phyloP scores from a whole-genome alignment of 2,797 vertebrate genomes.

The Cygnus olor region DNA sequence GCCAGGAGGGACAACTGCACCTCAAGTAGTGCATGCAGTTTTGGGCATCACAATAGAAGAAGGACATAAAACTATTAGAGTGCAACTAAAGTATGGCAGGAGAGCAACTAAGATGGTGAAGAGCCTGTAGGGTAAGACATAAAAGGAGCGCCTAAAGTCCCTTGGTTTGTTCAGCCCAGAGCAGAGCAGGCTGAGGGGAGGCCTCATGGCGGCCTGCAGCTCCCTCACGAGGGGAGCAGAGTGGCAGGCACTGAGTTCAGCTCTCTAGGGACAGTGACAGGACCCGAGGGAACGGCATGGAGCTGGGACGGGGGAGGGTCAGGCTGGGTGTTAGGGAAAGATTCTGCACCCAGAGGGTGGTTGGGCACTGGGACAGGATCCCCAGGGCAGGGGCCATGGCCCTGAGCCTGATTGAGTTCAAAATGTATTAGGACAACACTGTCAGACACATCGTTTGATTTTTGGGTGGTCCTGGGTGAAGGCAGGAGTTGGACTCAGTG shows the following conservation, averaged over 20 bases:
- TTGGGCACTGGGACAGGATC: neutral
- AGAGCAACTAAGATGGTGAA: neutral
- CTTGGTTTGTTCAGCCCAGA: neutral
- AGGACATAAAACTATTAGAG: neutral
- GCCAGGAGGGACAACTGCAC: too few relatives aligned
- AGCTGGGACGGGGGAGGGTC: neutral
- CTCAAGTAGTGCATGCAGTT: too few relatives aligned
- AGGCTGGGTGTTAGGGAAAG: neutral
- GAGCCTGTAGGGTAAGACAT: neutral
- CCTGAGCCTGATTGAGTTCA: neutral
- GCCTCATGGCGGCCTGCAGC: neutral
- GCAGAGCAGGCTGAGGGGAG: neutral
- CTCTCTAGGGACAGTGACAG: neutral
- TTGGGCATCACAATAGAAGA: too few relatives aligned
- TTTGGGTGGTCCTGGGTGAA: too few relatives aligned
- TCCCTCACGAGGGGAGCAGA: too few relatives aligned
- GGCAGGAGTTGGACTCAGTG: too few relatives aligned
- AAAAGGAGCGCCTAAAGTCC: neutral
- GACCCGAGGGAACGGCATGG: neutral
- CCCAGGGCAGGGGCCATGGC: neutral
- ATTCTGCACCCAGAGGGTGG: neutral
- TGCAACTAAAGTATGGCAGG: neutral
- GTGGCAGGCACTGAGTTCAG: neutral
- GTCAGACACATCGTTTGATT: neutral
- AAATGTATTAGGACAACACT: neutral